Percentiles rank a stretch among this genome's conserved stretches.
These are phyloP conservation scores for Disparrhopalites patrizii DNA, from an alignment of 2,888 invertebrate genomes.

Conservation along the genomic window DNA sequence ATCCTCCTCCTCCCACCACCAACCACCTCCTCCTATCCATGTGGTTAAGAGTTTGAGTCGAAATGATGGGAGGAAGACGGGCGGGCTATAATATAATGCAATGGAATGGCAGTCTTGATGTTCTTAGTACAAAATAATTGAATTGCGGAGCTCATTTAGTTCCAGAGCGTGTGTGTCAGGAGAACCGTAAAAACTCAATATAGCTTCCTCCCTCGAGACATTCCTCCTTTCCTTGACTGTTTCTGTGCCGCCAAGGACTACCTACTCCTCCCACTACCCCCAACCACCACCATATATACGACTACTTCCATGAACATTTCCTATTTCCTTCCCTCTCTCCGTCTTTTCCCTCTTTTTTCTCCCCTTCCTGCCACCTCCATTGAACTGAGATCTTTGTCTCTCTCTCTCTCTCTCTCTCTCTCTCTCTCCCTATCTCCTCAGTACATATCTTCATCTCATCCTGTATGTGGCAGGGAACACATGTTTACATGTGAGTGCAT, in stretches of 20 bases:
- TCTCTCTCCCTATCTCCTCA: background rate
- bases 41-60: constrained; percentile 19
- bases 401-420: background rate
- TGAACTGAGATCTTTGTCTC: background rate
- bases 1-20: too few relatives aligned
- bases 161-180: constrained; percentile 42
- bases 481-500: too few relatives aligned
- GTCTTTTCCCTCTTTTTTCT: background rate
- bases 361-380: background rate
- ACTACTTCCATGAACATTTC: background rate
- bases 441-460: too few relatives aligned
- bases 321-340: background rate
- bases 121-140: constrained; percentile 42
- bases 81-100: constrained; percentile 20
- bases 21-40: too few relatives aligned
- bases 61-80: constrained; percentile 19
- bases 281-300: background rate
- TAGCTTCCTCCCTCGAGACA: constrained; percentile 32
- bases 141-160: constrained; percentile 47
- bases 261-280: constrained; percentile 10
- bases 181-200: constrained; percentile 46
- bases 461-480: too few relatives aligned
- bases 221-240: constrained; percentile 24
- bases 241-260: constrained; percentile 1
- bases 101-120: constrained; percentile 24